Percentiles rank a stretch among this genome's conserved stretches.
Conservation (phyloP, 2,888 invertebrate genomes). For the Sicus ferrugineus region DNA sequence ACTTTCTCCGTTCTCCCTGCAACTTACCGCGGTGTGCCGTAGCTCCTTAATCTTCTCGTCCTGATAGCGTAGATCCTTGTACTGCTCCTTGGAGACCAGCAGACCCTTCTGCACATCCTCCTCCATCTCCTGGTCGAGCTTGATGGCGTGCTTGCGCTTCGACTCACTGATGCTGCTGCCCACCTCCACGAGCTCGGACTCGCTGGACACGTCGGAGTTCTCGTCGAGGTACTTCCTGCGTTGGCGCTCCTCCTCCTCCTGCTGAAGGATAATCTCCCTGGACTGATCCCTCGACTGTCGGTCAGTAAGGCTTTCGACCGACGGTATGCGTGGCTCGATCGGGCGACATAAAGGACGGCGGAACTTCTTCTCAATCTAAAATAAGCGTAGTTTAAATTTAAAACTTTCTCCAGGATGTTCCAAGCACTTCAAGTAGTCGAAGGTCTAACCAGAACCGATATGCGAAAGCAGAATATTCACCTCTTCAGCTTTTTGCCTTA, state of each 20-base stretch:
- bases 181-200: constrained; percentile 46
- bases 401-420: too few relatives aligned
- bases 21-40: constrained; percentile 66
- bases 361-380: neutral
- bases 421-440: too few relatives aligned
- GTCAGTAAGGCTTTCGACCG: too few relatives aligned
- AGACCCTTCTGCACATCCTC: constrained; percentile 63
- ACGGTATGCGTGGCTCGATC: too few relatives aligned
- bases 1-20: neutral
- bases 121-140: constrained; percentile 54
- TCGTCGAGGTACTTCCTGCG: constrained; percentile 46
- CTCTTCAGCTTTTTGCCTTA: neutral
- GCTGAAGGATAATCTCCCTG: neutral
- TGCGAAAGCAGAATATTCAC: neutral
- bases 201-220: constrained; percentile 53
- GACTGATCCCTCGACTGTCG: too few relatives aligned
- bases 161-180: constrained; percentile 52
- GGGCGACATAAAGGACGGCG: too few relatives aligned
- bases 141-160: constrained; percentile 51
- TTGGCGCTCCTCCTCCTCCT: constrained; percentile 32
- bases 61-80: constrained; percentile 68
- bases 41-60: constrained; percentile 67
- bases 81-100: constrained; percentile 67
- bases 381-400: too few relatives aligned
- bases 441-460: neutral